These are phyloP conservation scores for Atractosteus spatula DNA, from an alignment of 2,113 vertebrate species.

Conservation along the genomic window DNA sequence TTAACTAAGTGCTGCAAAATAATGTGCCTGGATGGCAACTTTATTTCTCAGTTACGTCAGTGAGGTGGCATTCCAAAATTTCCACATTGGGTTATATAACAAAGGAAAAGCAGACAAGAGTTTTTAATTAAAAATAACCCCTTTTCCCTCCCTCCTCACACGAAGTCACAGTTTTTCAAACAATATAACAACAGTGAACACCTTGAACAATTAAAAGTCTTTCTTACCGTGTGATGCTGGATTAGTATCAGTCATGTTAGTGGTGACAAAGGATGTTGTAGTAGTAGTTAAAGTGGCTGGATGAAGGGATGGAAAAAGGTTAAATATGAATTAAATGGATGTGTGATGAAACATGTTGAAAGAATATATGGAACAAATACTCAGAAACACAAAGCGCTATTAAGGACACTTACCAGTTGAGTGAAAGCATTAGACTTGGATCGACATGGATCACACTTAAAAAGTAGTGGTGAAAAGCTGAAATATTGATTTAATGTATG, in stretches of 20 bases:
- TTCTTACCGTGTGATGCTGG: constrained; percentile 74
- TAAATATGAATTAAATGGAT: constrained; percentile 29
- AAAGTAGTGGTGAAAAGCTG: too few species aligned
- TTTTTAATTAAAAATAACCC: background rate
- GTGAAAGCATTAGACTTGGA: background rate
- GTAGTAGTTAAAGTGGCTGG: constrained; percentile 66
- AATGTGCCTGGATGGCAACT: too few species aligned
- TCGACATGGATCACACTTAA: background rate
- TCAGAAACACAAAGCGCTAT: background rate
- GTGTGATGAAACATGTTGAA: constrained; percentile 13
- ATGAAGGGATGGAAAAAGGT: constrained; percentile 32
- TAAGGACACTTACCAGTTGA: background rate
- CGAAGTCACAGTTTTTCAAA: background rate
- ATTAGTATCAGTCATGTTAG: constrained; percentile 92
- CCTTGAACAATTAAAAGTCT: constrained; percentile 12
- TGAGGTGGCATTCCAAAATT: too few species aligned
- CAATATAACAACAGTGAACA: background rate
- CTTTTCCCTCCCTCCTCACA: background rate
- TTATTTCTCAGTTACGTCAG: too few species aligned
- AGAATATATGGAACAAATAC: background rate
- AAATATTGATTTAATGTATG: too few species aligned
- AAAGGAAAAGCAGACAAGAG: too few species aligned
- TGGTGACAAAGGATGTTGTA: constrained; percentile 81
- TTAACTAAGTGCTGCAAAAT: too few species aligned
- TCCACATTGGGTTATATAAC: too few species aligned